Evolutionary conservation across 2,113 vertebrate genomes (phyloP), one percentile per base, ranked within the genome.

Genomic region (Prunella himalayana): DNA sequence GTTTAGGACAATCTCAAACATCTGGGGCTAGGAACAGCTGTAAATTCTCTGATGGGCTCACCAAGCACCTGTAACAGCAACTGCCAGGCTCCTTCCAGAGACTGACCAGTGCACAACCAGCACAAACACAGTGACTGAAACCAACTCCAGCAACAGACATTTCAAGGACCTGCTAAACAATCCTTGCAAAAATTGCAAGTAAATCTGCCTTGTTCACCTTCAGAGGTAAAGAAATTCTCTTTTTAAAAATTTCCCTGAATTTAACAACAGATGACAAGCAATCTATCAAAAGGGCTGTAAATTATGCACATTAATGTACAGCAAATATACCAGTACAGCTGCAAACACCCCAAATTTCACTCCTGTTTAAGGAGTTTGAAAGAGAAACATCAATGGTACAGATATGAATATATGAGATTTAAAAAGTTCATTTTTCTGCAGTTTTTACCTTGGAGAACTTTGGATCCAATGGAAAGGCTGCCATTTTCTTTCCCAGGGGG

Each of bases 401-500:
- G 6, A 44, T 24, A 47, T 25, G 8, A 90, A 39, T 9, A 88
- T 1, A 4, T 0, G 14, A 90, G 27, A 51, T 9, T 2, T 3
- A n/a, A 59, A n/a, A 85, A 49, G 25, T 20, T 37, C 4, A 2
- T 19, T 86, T 25, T 77, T 50, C 82, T 76, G 37, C 28, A 42
- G 30, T 27, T 87, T 75, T 97, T 98, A 99, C 99, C 98, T 99
- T 99, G 60, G 99, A 98, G 81, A 99, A 99, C 94, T 98, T 98
- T 35, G 99, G 99, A 78, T 99, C 99, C 94, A 99, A 96, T 9
- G 99, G 99, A 95, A 99, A 99, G 68, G 98, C 98, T 16, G 99
- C 98, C 99, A 99, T 99, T 97, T 99, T 99, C 94, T 98, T 99
- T 68, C 99, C 99, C 92, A 99, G 79, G 3, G 98, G 93, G 3